A percentile compares a stretch with the other conserved stretches of the same genome.
Evolutionary conservation across 2,888 invertebrate genomes (phyloP).

Genomic region (Drosophila histrio): DNA sequence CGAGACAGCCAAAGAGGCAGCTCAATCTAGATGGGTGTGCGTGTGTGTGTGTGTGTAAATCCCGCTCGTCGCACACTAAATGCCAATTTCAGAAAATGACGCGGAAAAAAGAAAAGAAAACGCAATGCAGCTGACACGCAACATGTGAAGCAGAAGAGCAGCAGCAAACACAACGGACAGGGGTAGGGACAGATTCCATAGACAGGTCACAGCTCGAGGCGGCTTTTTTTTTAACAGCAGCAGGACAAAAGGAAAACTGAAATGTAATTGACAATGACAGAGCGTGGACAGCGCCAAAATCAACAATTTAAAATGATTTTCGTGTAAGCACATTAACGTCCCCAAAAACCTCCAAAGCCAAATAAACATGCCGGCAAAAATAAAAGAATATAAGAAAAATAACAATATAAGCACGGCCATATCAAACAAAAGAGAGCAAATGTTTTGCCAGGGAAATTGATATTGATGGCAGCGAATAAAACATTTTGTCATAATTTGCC

Average conservation of each 20-base stretch:
- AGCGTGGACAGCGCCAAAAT: slow-evolving; percentile 59
- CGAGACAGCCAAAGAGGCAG: slow-evolving; percentile 62
- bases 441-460: slow-evolving; percentile 54
- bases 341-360: slow-evolving; percentile 19
- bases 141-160: slow-evolving; percentile 49
- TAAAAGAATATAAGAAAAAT: neutral
- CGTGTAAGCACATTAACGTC: slow-evolving; percentile 66
- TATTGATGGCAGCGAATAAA: slow-evolving; percentile 58
- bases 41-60: slow-evolving; percentile 65
- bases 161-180: neutral
- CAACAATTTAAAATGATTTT: slow-evolving; percentile 79
- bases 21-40: slow-evolving; percentile 50
- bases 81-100: slow-evolving; percentile 79
- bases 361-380: slow-evolving; percentile 34
- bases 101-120: slow-evolving; percentile 64
- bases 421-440: neutral
- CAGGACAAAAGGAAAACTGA: slow-evolving; percentile 1
- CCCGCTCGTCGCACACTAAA: slow-evolving; percentile 77
- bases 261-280: slow-evolving; percentile 74
- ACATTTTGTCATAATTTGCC: slow-evolving; percentile 60
- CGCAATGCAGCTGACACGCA: slow-evolving; percentile 62
- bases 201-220: slow-evolving; percentile 51
- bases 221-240: slow-evolving; percentile 20
- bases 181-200: neutral
- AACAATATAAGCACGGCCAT: slow-evolving; percentile 1